Evolutionary conservation across 2,113 vertebrate species (phyloP).

Genomic region (Brachyhypopomus gauderio): DNA sequence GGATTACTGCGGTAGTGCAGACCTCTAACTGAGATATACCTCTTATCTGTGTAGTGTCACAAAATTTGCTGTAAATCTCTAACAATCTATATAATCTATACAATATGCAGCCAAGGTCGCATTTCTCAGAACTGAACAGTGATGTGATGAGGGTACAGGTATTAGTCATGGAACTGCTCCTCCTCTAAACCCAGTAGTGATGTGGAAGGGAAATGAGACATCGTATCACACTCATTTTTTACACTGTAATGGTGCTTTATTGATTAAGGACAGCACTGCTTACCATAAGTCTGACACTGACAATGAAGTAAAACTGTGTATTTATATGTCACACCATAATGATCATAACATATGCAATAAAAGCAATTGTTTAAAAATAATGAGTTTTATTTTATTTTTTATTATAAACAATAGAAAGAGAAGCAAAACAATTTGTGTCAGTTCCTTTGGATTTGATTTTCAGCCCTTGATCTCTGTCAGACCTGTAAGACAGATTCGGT

Average conservation of each 20-base stretch:
- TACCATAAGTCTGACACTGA: neutral
- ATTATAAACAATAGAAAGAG: no score
- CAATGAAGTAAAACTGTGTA: neutral
- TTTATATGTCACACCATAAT: neutral
- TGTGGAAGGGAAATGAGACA: conserved; percentile 5
- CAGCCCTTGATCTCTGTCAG: conserved; percentile 10
- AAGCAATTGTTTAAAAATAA: neutral
- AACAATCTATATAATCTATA: no score
- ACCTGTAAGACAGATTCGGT: neutral
- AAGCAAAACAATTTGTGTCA: neutral
- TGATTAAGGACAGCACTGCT: neutral
- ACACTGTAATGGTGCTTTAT: conserved; percentile 1
- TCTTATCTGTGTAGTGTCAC: no score
- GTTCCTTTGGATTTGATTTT: neutral
- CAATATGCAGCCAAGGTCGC: no score
- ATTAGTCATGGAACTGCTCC: neutral
- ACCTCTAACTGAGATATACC: no score
- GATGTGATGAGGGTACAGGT: neutral
- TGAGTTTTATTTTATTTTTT: no score
- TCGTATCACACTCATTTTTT: neutral
- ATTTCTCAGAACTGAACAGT: neutral
- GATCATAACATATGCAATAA: neutral
- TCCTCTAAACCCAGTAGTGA: neutral
- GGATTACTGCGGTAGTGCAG: no score
- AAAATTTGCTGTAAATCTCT: no score